Percentiles rank a stretch among this genome's conserved stretches.
These are phyloP conservation scores for Misgurnus anguillicaudatus DNA, from an alignment of 2,113 vertebrate species.

Conservation along the genomic window DNA sequence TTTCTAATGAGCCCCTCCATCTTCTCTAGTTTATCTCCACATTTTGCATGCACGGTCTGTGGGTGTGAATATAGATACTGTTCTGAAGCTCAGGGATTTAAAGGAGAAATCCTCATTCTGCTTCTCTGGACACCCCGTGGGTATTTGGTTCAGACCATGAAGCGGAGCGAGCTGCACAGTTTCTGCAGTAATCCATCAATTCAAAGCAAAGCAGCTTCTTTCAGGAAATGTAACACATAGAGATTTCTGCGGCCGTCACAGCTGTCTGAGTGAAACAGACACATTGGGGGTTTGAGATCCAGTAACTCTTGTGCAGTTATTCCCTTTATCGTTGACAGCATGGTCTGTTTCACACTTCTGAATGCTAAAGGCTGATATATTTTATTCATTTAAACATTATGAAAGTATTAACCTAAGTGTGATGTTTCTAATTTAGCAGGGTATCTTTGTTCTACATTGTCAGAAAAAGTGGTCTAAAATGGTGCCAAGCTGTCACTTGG, in stretches of 20 bases:
- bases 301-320: neutral
- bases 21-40: constrained; percentile 1
- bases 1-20: neutral
- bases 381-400: too few relatives aligned
- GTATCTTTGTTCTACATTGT: too few relatives aligned
- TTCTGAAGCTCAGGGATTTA: constrained; percentile 12
- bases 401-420: too few relatives aligned
- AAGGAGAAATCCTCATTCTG: constrained; percentile 8
- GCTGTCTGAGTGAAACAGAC: neutral
- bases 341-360: too few relatives aligned
- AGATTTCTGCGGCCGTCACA: neutral
- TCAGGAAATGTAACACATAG: neutral
- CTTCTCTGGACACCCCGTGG: constrained; percentile 6
- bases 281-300: neutral
- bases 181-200: constrained; percentile 11
- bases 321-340: neutral
- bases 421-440: too few relatives aligned
- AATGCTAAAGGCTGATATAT: too few relatives aligned
- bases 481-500: too few relatives aligned
- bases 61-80: constrained; percentile 12
- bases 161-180: constrained; percentile 4
- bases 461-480: too few relatives aligned
- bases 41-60: neutral
- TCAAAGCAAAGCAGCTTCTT: neutral
- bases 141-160: neutral